Base-by-base conservation (phyloP, 2,888 invertebrate genomes). In the Harmothoe impar region DNA sequence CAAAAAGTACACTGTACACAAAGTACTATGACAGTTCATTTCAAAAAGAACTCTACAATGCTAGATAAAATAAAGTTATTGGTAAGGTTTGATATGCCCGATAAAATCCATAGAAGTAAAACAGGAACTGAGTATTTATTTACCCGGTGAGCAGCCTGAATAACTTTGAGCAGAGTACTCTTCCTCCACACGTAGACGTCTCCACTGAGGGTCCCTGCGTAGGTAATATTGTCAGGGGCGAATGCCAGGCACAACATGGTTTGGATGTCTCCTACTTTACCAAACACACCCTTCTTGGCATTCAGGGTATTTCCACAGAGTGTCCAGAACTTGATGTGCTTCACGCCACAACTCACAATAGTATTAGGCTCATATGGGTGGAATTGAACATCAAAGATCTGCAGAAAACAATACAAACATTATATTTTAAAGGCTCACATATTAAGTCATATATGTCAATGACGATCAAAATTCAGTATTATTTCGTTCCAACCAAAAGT, bases 251-350 rank as follows among this genome's bases (percentile, higher is more conserved):
- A 94, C 86, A 96, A 90, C 93, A 96, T 94, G 10, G 95, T 95
- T 93, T 96, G 96, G n/a, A 96, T 96, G 92, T 95, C 95, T 17
- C 96, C 96, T 17, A 93, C 93, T 90, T 95, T 95, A 23, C 95
- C 95, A 93, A 95, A 95, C 51, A 95, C 93, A 5, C 96, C 96
- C 92, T 96, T 96, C 92, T 95, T 95, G 20, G 94, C 93, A 23
- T 95, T 94, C 29, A 96, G 93, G 29, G 96, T 94, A 93, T 96
- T 96, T 23, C 96, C 96, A 92, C 94, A 95, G 29, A 95, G 91
- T 12, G 94, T 93, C 96, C 96, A 96, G 92, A 96, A 96, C 92
- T 95, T 95, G 91, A 96, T 95, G 92, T 96, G 96, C 91, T 96
- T 96, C 10, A 96, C 94, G 25, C 96, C 96, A 93, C 96, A 96